Base-by-base conservation (phyloP, 2,888 invertebrate species). In the Cerceris rybyensis region DNA sequence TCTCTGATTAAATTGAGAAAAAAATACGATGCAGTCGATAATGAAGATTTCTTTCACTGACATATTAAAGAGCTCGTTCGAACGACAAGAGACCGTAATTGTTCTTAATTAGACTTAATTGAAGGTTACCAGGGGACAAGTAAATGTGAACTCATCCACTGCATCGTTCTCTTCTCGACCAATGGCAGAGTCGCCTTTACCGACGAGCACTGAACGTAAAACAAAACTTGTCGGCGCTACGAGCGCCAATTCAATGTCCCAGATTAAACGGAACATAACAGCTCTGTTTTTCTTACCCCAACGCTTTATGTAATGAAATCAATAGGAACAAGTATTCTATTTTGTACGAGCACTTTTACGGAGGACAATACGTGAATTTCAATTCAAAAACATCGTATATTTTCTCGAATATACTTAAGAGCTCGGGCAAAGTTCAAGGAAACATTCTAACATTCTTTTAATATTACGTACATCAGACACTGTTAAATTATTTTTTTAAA, bases 31-130 rank as follows among this genome's bases (percentile, higher is more conserved):
- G 17, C 28, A 61, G 72, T 65, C 77, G 85, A 65, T 78, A 82
- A 86, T 42, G 70, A 59, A 82, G 86, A 11, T 80, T 42, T 9
- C 67, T 75, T 71, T 28, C 59, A 49, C 60, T n/a, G 9, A 57
- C 17, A 28, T 16, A 49, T 49, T 13, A 70, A 43, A 42, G 46
- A 46, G 49, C 59, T 42, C 46, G 42, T 59, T 42, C 28, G 39
- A 74, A 39, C 71, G 61, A 58, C 66, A 55, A 76, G 71, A 84
- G 66, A 63, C 70, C 77, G 77, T 87, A 86, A 86, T 90, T 88
- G 89, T 74, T 84, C 81, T 81, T 88, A 86, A 90, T 90, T 87
- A 87, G 75, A 82, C 69, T 86, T 86, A 80, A 90, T 89, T 89
- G 89, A 86, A 79, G 85, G 83, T 86, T 82, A 83, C 78, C 78